A percentile compares a stretch with the other conserved stretches of the same genome.
Conservation (phyloP, 2,888 invertebrate genomes). For the Ormyrus nitidulus region DNA sequence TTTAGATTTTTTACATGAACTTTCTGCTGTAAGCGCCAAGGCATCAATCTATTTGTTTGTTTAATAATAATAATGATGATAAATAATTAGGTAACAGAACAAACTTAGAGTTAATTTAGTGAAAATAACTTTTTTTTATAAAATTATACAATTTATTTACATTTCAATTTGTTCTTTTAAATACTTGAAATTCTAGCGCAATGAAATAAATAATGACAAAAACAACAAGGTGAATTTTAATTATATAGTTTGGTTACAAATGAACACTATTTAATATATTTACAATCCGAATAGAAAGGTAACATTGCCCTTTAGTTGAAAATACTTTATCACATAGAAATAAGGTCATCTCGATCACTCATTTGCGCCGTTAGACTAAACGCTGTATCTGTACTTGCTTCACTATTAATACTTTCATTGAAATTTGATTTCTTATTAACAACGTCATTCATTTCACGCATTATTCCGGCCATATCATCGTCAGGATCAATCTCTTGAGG, state of each 20-base stretch:
- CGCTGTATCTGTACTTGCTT: constrained; percentile 74
- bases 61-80: too few relatives aligned
- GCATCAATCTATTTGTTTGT: too few relatives aligned
- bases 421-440: constrained; percentile 67
- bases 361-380: constrained; percentile 72
- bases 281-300: constrained; percentile 14
- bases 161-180: constrained; percentile 15
- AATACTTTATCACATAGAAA: constrained; percentile 55
- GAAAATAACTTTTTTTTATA: constrained; percentile 37
- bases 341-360: constrained; percentile 71
- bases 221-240: constrained; percentile 1
- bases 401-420: constrained; percentile 72
- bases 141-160: constrained; percentile 53
- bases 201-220: constrained; percentile 43
- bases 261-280: constrained; percentile 27
- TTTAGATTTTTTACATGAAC: too few relatives aligned
- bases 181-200: constrained; percentile 21
- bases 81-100: too few relatives aligned
- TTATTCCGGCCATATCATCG: constrained; percentile 73
- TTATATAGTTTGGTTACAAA: constrained; percentile 22
- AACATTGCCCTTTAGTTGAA: not conserved
- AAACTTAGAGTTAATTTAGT: too few relatives aligned
- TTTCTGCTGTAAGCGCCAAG: too few relatives aligned
- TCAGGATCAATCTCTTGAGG: constrained; percentile 72
- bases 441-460: constrained; percentile 73